Conservation (phyloP, 2,113 vertebrate genomes). For the Corythornis cristatus region DNA sequence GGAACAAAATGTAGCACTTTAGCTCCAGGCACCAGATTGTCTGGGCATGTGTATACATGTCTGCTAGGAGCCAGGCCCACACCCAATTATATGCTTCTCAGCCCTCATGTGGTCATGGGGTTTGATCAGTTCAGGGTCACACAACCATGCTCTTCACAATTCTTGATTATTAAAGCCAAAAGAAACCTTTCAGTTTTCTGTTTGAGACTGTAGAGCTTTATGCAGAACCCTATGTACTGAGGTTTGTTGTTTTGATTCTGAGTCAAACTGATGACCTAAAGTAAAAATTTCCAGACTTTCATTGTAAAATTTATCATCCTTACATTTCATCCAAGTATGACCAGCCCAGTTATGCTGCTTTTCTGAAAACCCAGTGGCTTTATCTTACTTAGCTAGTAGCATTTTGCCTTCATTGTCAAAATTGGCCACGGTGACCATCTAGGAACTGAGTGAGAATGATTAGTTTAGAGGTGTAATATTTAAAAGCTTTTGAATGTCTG, state of each 20-base stretch:
- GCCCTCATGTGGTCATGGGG: background rate
- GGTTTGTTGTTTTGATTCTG: background rate
- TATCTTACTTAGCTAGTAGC: background rate
- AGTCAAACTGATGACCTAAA: background rate
- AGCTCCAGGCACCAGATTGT: background rate
- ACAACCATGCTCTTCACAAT: background rate
- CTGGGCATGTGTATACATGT: background rate
- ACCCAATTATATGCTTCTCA: background rate
- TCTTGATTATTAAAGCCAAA: background rate
- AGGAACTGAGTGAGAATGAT: background rate
- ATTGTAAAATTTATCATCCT: background rate
- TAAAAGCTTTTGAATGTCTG: background rate
- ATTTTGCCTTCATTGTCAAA: background rate
- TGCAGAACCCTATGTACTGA: background rate
- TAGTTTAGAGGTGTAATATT: background rate
- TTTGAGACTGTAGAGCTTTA: background rate
- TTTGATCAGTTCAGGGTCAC: background rate
- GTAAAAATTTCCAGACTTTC: background rate
- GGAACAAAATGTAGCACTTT: background rate
- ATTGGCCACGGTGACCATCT: background rate
- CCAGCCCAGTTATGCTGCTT: background rate
- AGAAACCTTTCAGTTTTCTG: background rate
- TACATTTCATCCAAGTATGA: background rate
- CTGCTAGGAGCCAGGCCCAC: background rate
- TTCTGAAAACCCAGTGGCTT: background rate